Evolutionary conservation across 2,888 invertebrate genomes (phyloP).

Genomic region (Hydrotaea cyrtoneurina): DNA sequence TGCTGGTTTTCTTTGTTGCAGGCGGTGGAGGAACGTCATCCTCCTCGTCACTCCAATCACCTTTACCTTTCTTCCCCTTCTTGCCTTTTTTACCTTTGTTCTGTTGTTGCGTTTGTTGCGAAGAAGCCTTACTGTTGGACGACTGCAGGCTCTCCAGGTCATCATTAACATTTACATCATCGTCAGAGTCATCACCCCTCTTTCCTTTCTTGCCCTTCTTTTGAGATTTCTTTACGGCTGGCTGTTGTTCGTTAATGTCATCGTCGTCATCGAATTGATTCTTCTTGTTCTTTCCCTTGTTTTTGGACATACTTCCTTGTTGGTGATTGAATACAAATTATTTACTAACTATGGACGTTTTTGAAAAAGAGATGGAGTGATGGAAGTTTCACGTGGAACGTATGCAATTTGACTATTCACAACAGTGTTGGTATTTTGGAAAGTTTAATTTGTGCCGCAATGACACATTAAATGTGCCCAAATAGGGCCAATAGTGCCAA

Average conservation of each 20-base stretch:
- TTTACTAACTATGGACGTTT: constrained; percentile 43
- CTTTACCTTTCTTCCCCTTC: constrained; percentile 81
- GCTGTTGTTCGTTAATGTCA: constrained; percentile 64
- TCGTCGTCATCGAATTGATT: constrained; percentile 76
- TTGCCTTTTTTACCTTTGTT: constrained; percentile 74
- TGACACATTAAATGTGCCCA: too few relatives aligned
- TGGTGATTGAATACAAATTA: constrained; percentile 17
- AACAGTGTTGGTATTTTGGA: too few relatives aligned
- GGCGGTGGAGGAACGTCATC: constrained; percentile 62
- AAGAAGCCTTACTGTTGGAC: constrained; percentile 69
- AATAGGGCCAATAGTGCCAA: too few relatives aligned
- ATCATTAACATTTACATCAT: constrained; percentile 81
- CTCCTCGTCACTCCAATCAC: constrained; percentile 82
- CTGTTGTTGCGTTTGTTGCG: constrained; percentile 53
- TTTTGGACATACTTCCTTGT: constrained; percentile 70
- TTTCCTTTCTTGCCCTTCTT: constrained; percentile 76
- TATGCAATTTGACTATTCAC: constrained; percentile 59
- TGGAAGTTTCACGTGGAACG: constrained; percentile 66
- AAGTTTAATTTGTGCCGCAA: too few relatives aligned
- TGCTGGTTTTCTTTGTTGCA: constrained; percentile 60
- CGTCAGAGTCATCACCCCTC: constrained; percentile 82
- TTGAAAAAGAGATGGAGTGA: background rate
- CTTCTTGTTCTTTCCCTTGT: constrained; percentile 76
- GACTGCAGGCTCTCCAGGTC: constrained; percentile 73
- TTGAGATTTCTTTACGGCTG: constrained; percentile 69